Evolutionary conservation across 2,113 vertebrate species (phyloP), one percentile per base, ranked within the genome.

Genomic region (Lepus timidus): DNA sequence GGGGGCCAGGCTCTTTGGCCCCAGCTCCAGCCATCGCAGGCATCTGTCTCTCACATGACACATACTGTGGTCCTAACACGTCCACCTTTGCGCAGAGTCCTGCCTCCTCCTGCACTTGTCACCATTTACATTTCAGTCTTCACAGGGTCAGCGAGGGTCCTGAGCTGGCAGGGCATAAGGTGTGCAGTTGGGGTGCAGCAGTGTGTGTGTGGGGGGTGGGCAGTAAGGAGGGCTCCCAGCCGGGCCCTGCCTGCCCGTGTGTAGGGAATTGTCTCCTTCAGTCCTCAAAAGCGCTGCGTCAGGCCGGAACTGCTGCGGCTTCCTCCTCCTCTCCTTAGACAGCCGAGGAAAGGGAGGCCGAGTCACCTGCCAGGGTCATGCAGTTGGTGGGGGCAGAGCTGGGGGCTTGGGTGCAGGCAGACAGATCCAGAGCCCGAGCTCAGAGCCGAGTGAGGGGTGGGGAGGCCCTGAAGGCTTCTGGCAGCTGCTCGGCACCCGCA

Each of bases 161-260:
- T 9, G 64, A 29, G 23, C 16, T 70, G 44, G 79, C 1, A 1
- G 61, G 10, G 12, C 79, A 73, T 33, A 52, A 65, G 36, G 25
- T 2, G 1, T 8, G 10, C 0, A 0, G 29, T 4, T 58, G 8
- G 14, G 29, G 14, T n/a, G 23, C 33, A 12, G 11, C 39, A 29
- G 31, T 19, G 36, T 2, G 29, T 5, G 1, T 22, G 9, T 33
- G 4, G 33, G 14, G 12, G 16, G 16, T 4, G 17, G 79, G 31
- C 67, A n/a, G 31, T n/a, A 1, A 44, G 33, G 78, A 64, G 70
- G 25, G 19, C 20, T 44, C 0, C 3, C 58, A 73, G 51, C 49
- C 31, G 44, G 79, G 51, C 44, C 1, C 27, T 3, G 9, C 29
- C 51, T 31, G n/a, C 0, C 1, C 19, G 29, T 71, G 88, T 70